phyloP scores from a whole-genome alignment of 2,888 invertebrate genomes.

The Papilio protenor region DNA sequence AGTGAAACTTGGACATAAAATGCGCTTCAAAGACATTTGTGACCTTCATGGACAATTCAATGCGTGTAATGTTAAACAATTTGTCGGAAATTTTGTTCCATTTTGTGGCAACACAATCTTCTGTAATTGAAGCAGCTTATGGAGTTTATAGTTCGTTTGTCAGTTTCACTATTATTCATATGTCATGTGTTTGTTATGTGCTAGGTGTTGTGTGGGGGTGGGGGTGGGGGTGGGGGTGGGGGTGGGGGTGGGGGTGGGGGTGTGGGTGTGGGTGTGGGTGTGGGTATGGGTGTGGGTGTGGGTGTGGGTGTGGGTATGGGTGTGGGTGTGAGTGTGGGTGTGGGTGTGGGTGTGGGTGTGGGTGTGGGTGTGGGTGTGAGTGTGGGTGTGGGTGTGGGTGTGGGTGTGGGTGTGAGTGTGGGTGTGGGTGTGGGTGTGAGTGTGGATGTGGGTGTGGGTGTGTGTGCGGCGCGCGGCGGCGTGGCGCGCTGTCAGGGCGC shows the following conservation, averaged over 20 bases:
- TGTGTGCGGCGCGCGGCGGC: constrained; percentile 47
- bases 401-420: constrained; percentile 51
- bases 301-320: constrained; percentile 46
- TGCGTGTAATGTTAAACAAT: not conserved
- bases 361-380: constrained; percentile 50
- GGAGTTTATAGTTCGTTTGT: not conserved
- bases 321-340: constrained; percentile 51
- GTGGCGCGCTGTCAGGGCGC: constrained; percentile 72
- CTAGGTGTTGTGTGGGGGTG: constrained; percentile 15
- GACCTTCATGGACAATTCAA: not conserved
- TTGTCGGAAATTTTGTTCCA: not conserved
- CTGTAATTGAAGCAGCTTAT: not conserved
- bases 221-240: constrained; percentile 50
- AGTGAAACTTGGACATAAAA: not conserved
- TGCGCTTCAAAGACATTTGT: not conserved
- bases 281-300: constrained; percentile 58
- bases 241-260: constrained; percentile 52
- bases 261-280: constrained; percentile 42
- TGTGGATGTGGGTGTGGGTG: constrained; percentile 60
- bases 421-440: constrained; percentile 42
- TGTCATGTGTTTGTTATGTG: not conserved
- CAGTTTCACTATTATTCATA: constrained; percentile 17
- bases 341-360: constrained; percentile 56
- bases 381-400: constrained; percentile 30
- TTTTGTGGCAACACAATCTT: not conserved